Evolutionary conservation across 2,113 vertebrate species (phyloP).

Genomic region (Heterotilapia buettikoferi): DNA sequence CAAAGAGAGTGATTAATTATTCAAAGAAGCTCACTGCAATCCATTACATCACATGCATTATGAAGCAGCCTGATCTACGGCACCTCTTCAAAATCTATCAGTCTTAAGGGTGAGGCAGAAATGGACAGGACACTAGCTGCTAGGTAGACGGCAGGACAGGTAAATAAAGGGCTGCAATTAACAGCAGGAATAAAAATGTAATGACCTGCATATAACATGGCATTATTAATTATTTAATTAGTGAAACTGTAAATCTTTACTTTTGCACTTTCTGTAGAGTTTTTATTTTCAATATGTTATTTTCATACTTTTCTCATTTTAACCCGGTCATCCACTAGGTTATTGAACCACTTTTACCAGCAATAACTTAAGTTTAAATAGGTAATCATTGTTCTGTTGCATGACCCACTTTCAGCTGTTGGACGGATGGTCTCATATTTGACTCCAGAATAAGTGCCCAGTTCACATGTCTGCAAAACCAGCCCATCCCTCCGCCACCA

Average conservation of each 20-base stretch:
- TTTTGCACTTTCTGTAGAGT: background rate
- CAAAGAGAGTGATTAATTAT: constrained; percentile 76
- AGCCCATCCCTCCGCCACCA: background rate
- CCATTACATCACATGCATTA: constrained; percentile 79
- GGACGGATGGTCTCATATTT: background rate
- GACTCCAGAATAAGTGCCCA: background rate
- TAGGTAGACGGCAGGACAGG: background rate
- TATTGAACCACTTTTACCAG: background rate
- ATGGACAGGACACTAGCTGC: background rate
- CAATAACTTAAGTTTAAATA: background rate
- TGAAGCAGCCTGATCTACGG: constrained; percentile 61
- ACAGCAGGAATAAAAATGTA: background rate
- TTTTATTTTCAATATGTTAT: no score
- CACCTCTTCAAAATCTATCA: constrained; percentile 42
- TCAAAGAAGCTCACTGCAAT: constrained; percentile 63
- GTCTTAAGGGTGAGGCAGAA: constrained; percentile 24
- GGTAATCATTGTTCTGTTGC: background rate
- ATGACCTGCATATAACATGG: background rate
- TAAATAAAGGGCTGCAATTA: background rate
- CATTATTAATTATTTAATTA: background rate
- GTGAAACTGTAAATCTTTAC: background rate
- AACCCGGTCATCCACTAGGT: background rate
- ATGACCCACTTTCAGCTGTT: background rate
- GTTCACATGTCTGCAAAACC: background rate
- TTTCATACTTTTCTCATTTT: background rate